These are phyloP conservation scores for Drosophila melanica DNA, from an alignment of 1,140 invertebrate species.

Conservation along the genomic window DNA sequence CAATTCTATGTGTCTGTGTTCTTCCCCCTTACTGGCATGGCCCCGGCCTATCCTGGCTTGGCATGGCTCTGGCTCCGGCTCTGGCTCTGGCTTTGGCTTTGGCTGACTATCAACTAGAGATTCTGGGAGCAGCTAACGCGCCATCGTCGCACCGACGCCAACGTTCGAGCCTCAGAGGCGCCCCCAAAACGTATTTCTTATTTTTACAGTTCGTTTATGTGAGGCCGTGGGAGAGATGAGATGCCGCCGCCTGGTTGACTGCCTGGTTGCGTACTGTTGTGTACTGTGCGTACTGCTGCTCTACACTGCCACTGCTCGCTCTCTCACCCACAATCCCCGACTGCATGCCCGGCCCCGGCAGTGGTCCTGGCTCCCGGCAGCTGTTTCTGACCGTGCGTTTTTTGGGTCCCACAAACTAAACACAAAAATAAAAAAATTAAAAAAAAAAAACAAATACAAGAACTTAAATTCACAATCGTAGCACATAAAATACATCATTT, in stretches of 20 bases:
- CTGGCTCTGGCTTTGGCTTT: slow-evolving; percentile 33
- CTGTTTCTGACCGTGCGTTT: slow-evolving; percentile 52
- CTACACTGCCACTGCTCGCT: slow-evolving; percentile 32
- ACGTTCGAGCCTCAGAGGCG: slow-evolving; percentile 52
- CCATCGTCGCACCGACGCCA: slow-evolving; percentile 38
- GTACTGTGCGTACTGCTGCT: slow-evolving; percentile 27
- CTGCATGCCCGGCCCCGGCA: slow-evolving; percentile 43
- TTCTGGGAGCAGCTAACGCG: slow-evolving; percentile 54
- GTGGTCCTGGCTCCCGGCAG: slow-evolving; percentile 58
- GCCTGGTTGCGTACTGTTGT: slow-evolving; percentile 29
- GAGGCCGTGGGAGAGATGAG: slow-evolving; percentile 51
- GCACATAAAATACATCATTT: slow-evolving; percentile 20
- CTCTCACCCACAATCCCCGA: slow-evolving; percentile 45
- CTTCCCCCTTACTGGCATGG: slow-evolving; percentile 20
- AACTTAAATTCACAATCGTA: slow-evolving; percentile 9
- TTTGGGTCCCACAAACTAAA: slow-evolving; percentile 31
- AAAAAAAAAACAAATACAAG: slow-evolving; percentile 23
- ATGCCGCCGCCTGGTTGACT: slow-evolving; percentile 63
- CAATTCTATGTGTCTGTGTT: slow-evolving; percentile 26
- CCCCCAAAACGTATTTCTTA: slow-evolving; percentile 73
- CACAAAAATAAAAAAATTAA: slow-evolving; percentile 19
- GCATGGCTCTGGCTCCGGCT: slow-evolving; percentile 38
- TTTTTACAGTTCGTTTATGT: slow-evolving; percentile 73
- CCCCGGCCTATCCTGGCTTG: neutral
- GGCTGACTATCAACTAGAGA: slow-evolving; percentile 48